A percentile compares a stretch with the other conserved stretches of the same genome.
Evolutionary conservation across 2,797 vertebrate species (phyloP).

Genomic region (Sphaeramia orbicularis): DNA sequence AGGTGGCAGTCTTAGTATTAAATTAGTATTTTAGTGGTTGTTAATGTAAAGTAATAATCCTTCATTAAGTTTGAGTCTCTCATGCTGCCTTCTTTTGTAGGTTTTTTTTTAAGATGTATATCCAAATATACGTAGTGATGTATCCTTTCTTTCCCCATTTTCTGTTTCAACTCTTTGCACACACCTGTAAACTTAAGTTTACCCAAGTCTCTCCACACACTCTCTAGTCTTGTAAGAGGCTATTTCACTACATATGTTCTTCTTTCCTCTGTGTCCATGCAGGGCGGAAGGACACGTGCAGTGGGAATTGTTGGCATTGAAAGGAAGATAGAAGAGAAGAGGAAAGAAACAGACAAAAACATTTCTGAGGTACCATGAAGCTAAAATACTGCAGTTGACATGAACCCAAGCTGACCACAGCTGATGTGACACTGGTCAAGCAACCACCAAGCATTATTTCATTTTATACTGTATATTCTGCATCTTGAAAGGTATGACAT

Average conservation of each 20-base stretch:
- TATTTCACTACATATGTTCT: conserved; percentile 48
- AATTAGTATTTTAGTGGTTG: not conserved
- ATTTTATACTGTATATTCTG: conserved; percentile 8
- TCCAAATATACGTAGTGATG: no score
- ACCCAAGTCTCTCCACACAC: not conserved
- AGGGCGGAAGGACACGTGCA: conserved; percentile 96
- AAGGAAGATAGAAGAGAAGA: conserved; percentile 97
- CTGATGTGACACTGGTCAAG: not conserved
- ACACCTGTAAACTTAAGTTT: no score
- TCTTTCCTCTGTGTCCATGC: conserved; percentile 48
- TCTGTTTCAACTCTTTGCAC: no score
- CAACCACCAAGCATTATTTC: conserved; percentile 15
- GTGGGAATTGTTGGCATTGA: conserved; percentile 98
- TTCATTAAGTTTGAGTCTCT: not conserved
- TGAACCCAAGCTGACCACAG: conserved; percentile 32
- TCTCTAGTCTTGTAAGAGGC: not conserved
- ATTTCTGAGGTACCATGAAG: conserved; percentile 93
- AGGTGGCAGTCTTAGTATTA: conserved; percentile 66
- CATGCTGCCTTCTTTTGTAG: not conserved
- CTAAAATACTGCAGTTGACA: conserved; percentile 1
- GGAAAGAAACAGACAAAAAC: conserved; percentile 99
- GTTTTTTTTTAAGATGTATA: not conserved
- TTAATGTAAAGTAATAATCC: no score
- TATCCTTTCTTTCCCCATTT: no score
- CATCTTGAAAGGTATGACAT: not conserved